Evolutionary conservation across 53 echinoderm and acorn worm species (phyloP).

Genomic region (Stichopus horrens): DNA sequence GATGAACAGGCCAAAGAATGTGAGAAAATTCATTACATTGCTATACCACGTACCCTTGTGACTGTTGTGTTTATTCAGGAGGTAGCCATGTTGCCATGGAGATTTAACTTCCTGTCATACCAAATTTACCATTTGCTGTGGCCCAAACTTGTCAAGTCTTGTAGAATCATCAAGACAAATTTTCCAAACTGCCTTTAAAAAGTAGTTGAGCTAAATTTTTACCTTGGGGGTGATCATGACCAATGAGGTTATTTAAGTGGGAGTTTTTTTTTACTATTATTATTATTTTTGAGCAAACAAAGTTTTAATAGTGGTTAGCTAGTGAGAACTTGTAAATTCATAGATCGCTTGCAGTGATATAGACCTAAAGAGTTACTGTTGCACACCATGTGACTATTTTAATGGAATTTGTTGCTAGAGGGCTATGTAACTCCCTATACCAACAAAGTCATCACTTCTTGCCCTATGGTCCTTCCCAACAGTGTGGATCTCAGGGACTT

Average conservation of each 20-base stretch:
- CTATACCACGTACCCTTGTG: no score
- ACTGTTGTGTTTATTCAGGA: no score
- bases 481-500: neutral
- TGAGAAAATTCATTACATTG: no score
- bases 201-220: neutral
- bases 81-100: no score
- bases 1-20: no score
- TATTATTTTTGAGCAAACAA: constrained; percentile 8
- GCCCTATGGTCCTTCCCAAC: neutral
- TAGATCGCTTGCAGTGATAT: constrained; percentile 11
- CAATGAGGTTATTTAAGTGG: neutral
- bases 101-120: no score
- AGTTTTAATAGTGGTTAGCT: constrained; percentile 1
- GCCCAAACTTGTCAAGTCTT: neutral
- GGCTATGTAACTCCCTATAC: constrained; percentile 6
- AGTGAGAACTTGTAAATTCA: constrained; percentile 20
- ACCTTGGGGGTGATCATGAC: neutral
- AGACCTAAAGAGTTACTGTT: constrained; percentile 9
- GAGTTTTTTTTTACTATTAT: no score
- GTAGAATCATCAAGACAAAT: neutral
- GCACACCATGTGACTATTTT: constrained; percentile 1
- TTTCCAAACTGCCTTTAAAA: neutral
- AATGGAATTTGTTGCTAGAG: constrained; percentile 23
- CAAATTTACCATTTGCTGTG: no score
- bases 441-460: neutral